phyloP scores from a whole-genome alignment of 2,113 vertebrate genomes.

The Hemibagrus wyckioides region DNA sequence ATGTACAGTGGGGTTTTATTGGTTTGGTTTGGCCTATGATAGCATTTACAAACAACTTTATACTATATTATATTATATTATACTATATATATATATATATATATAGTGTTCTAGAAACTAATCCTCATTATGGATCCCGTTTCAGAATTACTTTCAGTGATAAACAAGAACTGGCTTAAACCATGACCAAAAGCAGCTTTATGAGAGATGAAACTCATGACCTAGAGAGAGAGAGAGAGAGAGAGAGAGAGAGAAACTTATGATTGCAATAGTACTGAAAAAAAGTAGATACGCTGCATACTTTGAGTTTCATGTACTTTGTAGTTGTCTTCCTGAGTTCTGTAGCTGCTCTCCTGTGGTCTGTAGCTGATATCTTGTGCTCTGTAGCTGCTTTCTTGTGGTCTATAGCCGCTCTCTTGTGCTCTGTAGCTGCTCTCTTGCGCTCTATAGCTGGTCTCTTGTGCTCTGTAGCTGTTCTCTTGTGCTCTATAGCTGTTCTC shows the following conservation, averaged over 20 bases:
- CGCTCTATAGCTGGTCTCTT: constrained; percentile 72
- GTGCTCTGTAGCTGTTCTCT: constrained; percentile 76
- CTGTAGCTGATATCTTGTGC: constrained; percentile 57
- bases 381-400: constrained; percentile 57
- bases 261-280: not conserved
- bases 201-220: not conserved
- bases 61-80: not conserved
- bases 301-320: constrained; percentile 68
- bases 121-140: too few species aligned
- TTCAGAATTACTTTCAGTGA: not conserved
- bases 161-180: not conserved
- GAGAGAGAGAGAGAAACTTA: not conserved
- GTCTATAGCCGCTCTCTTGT: constrained; percentile 68
- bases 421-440: constrained; percentile 66
- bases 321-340: constrained; percentile 72
- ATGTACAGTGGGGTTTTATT: not conserved
- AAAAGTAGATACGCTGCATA: constrained; percentile 60
- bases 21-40: not conserved
- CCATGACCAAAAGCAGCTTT: not conserved
- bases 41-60: not conserved
- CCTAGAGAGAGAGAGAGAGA: not conserved
- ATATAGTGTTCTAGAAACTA: not conserved
- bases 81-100: not conserved
- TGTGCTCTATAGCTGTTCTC: constrained; percentile 56
- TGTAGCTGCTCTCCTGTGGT: constrained; percentile 68